Evolutionary conservation across 2,113 vertebrate species (phyloP), one percentile per base, ranked within the genome.

Genomic region (Herpetotheres cachinnans): DNA sequence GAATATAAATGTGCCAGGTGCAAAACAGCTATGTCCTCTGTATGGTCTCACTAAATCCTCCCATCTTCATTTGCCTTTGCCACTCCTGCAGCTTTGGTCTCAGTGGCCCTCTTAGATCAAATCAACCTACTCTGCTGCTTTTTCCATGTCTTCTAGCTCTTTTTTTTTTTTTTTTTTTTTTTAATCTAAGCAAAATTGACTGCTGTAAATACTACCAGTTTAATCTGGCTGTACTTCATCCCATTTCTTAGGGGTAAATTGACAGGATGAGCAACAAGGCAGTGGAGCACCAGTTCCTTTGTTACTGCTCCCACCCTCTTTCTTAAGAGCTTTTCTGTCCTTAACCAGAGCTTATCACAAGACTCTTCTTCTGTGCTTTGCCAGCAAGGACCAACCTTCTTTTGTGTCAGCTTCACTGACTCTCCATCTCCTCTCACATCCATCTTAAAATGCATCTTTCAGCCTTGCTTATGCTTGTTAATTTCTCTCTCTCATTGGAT

Each of bases 401-500:
- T 76, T n/a, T 38, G 26, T 80, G 47, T 95, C 89, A 89, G 36
- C 96, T 93, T 94, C 58, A 8, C 61, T 74, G 36, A 80, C 79
- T 90, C 69, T 89, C 58, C 56, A 6, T 93, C 86, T 95, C 44
- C 46, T 96, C 65, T 95, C 50, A 77, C 74, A 97, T 88, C 59
- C 34, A 44, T 97, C 95, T 92, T 87, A 69, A 97, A 93, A 90
- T 59, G 29, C 38, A 54, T 65, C 73, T 93, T 97, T 82, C 66
- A 93, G 85, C 67, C 76, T 94, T 90, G 82, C 92, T 93, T 93
- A 71, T 84, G 63, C 70, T 91, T 96, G 54, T 96, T 97, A 82
- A 93, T 96, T 96, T 96, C 74, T 92, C 36, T 82, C 76, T 93
- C 82, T 94, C 58, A 49, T 34, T 97, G 92, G 92, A 97, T 96